Percentiles rank a stretch among this genome's conserved stretches.
phyloP scores from a whole-genome alignment of 2,113 vertebrate genomes.

The Theristicus caerulescens region DNA sequence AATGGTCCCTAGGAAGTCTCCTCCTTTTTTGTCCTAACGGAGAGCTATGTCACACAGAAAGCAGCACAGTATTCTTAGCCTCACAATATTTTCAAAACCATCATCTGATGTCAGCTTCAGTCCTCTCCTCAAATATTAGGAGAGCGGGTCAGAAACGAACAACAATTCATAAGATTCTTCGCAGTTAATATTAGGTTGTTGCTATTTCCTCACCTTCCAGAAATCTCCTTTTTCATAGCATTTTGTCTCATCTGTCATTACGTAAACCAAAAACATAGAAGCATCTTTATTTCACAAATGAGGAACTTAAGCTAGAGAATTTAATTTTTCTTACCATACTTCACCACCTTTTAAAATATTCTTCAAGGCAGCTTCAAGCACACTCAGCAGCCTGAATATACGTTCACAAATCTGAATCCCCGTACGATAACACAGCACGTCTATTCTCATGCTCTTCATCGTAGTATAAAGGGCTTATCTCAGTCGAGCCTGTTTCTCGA shows the following conservation, averaged over 20 bases:
- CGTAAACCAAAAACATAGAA: not conserved
- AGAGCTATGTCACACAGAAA: not conserved
- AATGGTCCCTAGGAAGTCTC: not conserved
- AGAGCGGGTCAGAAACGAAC: not conserved
- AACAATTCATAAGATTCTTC: not conserved
- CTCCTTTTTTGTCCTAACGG: not conserved
- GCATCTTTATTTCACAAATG: not conserved
- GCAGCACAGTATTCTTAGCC: not conserved
- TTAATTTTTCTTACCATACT: not conserved
- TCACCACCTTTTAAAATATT: not conserved
- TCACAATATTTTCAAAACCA: not conserved
- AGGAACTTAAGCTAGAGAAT: not conserved
- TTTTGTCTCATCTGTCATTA: not conserved
- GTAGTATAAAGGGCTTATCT: not conserved
- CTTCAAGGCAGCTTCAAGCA: not conserved
- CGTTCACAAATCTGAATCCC: not conserved
- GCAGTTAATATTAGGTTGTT: not conserved
- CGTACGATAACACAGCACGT: not conserved
- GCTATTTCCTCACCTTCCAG: not conserved
- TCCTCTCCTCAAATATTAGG: not conserved
- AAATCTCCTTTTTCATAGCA: not conserved
- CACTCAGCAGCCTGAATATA: not conserved
- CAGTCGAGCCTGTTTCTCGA: accelerated
- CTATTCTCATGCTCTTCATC: not conserved
- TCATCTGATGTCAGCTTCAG: not conserved